Evolutionary conservation across 2,888 invertebrate species (phyloP).

Genomic region (Uloborus plumipes): DNA sequence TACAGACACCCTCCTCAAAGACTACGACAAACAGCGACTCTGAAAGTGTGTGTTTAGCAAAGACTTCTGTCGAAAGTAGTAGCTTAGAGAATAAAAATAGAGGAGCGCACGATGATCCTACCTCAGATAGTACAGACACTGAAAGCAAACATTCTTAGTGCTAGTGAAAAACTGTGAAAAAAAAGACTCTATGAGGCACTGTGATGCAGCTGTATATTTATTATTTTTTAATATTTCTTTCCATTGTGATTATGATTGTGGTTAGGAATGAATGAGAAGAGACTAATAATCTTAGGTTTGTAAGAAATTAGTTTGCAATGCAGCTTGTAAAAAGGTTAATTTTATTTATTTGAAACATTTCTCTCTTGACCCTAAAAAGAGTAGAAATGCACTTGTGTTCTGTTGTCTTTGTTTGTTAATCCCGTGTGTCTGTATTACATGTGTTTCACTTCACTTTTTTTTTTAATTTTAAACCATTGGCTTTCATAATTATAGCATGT

Average conservation of each 20-base stretch:
- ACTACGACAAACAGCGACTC: slow-evolving; percentile 38
- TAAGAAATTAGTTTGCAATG: slow-evolving; percentile 32
- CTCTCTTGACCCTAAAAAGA: slow-evolving; percentile 16
- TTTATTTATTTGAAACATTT: slow-evolving; percentile 52
- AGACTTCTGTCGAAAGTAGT: slow-evolving; percentile 48
- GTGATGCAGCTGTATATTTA: slow-evolving; percentile 65
- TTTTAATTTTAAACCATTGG: slow-evolving; percentile 36
- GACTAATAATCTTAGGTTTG: slow-evolving; percentile 16
- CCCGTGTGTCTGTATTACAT: slow-evolving; percentile 37
- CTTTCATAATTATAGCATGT: slow-evolving; percentile 44
- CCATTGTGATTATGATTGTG: slow-evolving; percentile 64
- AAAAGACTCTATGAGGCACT: slow-evolving; percentile 47
- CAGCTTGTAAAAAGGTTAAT: slow-evolving; percentile 52
- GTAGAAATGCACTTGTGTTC: slow-evolving; percentile 20
- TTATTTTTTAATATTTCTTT: slow-evolving; percentile 60
- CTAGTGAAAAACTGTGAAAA: slow-evolving; percentile 18
- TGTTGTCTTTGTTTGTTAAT: slow-evolving; percentile 47
- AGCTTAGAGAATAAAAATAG: slow-evolving; percentile 60
- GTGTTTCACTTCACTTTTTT: slow-evolving; percentile 26
- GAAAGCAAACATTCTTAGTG: slow-evolving; percentile 64
- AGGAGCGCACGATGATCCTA: slow-evolving; percentile 64
- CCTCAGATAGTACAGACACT: slow-evolving; percentile 64
- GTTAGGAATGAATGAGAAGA: slow-evolving; percentile 54
- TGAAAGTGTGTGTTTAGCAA: slow-evolving; percentile 55
- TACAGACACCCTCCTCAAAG: slow-evolving; percentile 33